Base-by-base conservation (phyloP, 2,888 invertebrate species). In the Rambutsinella grinnellia region DNA sequence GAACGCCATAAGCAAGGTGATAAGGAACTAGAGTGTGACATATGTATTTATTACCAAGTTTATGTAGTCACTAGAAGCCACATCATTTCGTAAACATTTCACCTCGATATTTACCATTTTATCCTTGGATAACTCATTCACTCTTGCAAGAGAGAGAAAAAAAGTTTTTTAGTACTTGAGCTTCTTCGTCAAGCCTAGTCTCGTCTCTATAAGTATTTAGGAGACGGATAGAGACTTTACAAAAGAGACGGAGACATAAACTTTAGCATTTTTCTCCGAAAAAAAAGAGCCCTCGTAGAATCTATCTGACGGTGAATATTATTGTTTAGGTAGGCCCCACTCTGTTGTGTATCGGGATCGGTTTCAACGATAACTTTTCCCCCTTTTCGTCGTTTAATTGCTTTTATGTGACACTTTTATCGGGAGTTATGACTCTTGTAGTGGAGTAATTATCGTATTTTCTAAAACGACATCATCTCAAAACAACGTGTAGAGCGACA, bases 371-470 rank as follows among this genome's bases (percentile, higher is more conserved):
- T 79, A 36, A 36, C 13, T 13, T 36, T 36, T 36, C 13, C 36
- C 36, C 36, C 36, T 72, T 75, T 78, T 79, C 56, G 63, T 65
- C 74, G 76, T 66, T 76, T 76, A 79, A 80, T 80, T 80, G 80
- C 74, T 78, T 82, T 82, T 80, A 81, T 81, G 81, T 81, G 83
- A 83, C 83, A 79, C 65, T 81, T 82, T 82, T 83, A 83, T 83
- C 76, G 80, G 75, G 75, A 83, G 60, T 83, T 83, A 83, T 83
- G 77, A 75, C 68, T 69, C 72, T 78, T 69, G 67, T 76, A 62
- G 54, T 58, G 65, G 61, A 77, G 76, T 79, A 79, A 82, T 82
- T 82, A 81, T 81, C 81, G 77, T 82, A 79, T 81, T 82, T 82
- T 79, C 77, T 62, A 23, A 69, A 79, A 78, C 74, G 79, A 80